Percentiles rank a stretch among this genome's conserved stretches.
phyloP scores from a whole-genome alignment of 2,113 vertebrate genomes.

The Embiotoca jacksoni region DNA sequence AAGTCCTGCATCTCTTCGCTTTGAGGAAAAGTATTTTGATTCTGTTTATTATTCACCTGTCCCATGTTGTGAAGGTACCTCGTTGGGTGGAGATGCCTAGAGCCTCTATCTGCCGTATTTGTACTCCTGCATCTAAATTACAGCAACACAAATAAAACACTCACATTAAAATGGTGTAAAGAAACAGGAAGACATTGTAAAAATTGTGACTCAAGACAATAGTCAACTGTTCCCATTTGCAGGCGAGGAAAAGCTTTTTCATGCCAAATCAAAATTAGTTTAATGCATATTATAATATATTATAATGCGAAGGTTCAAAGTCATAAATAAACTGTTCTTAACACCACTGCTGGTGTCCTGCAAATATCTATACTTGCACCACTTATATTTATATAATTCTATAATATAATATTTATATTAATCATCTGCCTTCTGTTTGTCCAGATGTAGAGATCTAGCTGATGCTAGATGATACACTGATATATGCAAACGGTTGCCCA shows the following conservation, averaged over 20 bases:
- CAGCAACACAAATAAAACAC: background rate
- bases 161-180: background rate
- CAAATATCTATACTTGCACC: too few relatives aligned
- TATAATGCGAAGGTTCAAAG: too few relatives aligned
- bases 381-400: too few relatives aligned
- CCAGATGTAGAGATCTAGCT: too few relatives aligned
- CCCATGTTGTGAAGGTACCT: constrained; percentile 94
- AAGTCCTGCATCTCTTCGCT: background rate
- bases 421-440: too few relatives aligned
- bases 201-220: background rate
- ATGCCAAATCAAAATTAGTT: background rate
- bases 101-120: constrained; percentile 90
- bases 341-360: too few relatives aligned
- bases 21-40: constrained; percentile 19
- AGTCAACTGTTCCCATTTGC: background rate
- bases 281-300: background rate
- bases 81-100: constrained; percentile 96
- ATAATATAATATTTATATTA: too few relatives aligned
- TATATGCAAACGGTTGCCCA: too few relatives aligned
- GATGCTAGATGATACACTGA: too few relatives aligned
- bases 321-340: too few relatives aligned
- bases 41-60: constrained; percentile 81
- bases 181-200: background rate
- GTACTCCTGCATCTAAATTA: constrained; percentile 88
- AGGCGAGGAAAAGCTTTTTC: background rate